Evolutionary conservation across 2,113 vertebrate genomes (phyloP).

Genomic region (Hepsetus odoe): DNA sequence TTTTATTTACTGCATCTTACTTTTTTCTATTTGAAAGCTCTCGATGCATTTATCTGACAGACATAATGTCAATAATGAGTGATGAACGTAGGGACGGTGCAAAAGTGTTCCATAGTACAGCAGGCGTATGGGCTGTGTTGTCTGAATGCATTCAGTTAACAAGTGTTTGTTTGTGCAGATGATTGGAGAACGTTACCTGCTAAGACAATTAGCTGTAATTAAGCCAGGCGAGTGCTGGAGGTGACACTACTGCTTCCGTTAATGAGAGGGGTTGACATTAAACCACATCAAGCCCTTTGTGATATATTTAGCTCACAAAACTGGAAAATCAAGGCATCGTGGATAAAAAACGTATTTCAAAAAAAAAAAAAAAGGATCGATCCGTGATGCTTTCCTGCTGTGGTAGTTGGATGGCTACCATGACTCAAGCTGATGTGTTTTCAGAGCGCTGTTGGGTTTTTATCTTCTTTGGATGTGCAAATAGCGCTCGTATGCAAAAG

Average conservation of each 20-base stretch:
- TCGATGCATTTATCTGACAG: too few species aligned
- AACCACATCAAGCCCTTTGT: conserved; percentile 19
- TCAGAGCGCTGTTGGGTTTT: conserved; percentile 9
- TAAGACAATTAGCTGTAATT: conserved; percentile 44
- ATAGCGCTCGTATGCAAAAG: conserved; percentile 6
- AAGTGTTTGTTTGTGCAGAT: conserved; percentile 26
- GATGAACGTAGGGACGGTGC: too few species aligned
- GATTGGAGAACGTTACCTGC: conserved; percentile 24
- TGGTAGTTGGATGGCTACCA: neutral
- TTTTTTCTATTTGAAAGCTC: too few species aligned
- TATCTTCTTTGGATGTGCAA: conserved; percentile 9
- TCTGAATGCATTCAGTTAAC: conserved; percentile 19
- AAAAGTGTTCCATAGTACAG: neutral
- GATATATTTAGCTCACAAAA: conserved; percentile 25
- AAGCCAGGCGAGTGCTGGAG: conserved; percentile 35
- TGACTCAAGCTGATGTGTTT: conserved; percentile 5
- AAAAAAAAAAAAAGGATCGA: neutral
- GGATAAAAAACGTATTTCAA: neutral
- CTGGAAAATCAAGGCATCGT: conserved; percentile 6
- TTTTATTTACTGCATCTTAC: too few species aligned
- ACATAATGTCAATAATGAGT: too few species aligned
- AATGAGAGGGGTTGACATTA: conserved; percentile 37
- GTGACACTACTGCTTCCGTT: conserved; percentile 37
- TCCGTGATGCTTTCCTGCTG: conserved; percentile 4
- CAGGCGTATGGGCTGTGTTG: neutral